Conservation (phyloP, 1,140 invertebrate species). For the Drosophila tsacasi region DNA sequence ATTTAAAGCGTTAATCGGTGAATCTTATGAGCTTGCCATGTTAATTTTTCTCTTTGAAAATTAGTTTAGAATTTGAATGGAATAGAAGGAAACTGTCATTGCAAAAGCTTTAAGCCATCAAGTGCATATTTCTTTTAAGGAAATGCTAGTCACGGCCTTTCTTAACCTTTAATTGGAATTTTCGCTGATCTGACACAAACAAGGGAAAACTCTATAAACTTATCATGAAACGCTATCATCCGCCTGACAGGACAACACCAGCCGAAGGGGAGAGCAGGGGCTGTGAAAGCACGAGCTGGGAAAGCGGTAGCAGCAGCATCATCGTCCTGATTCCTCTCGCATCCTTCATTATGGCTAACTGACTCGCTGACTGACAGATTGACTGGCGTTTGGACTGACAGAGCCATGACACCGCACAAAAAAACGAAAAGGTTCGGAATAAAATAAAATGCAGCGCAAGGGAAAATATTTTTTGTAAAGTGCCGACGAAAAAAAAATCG, state of each 20-base stretch:
- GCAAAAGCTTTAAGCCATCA: not conserved
- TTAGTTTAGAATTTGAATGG: not conserved
- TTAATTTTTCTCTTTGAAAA: not conserved
- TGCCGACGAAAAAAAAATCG: conserved; percentile 8
- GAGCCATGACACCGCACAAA: conserved; percentile 70
- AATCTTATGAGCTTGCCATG: not conserved
- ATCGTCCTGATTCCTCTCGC: conserved; percentile 56
- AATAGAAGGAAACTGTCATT: not conserved
- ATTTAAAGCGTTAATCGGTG: not conserved
- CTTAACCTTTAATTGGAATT: conserved; percentile 41
- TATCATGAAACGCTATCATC: conserved; percentile 45
- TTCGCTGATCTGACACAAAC: conserved; percentile 45
- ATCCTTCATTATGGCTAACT: conserved; percentile 77
- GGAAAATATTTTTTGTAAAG: conserved; percentile 46
- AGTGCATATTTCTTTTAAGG: not conserved
- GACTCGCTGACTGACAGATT: conserved; percentile 80
- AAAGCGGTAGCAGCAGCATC: conserved; percentile 23
- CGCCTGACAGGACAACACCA: conserved; percentile 38
- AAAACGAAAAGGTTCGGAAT: conserved; percentile 38
- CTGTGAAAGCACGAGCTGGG: not conserved
- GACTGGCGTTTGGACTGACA: conserved; percentile 74
- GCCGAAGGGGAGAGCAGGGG: not conserved
- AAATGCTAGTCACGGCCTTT: not conserved
- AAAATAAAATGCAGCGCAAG: conserved; percentile 41
- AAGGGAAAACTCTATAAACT: conserved; percentile 53